Percentiles rank a stretch among this genome's conserved stretches.
Evolutionary conservation across 2,888 invertebrate genomes (phyloP).

Genomic region (Scaptomyza parva): DNA sequence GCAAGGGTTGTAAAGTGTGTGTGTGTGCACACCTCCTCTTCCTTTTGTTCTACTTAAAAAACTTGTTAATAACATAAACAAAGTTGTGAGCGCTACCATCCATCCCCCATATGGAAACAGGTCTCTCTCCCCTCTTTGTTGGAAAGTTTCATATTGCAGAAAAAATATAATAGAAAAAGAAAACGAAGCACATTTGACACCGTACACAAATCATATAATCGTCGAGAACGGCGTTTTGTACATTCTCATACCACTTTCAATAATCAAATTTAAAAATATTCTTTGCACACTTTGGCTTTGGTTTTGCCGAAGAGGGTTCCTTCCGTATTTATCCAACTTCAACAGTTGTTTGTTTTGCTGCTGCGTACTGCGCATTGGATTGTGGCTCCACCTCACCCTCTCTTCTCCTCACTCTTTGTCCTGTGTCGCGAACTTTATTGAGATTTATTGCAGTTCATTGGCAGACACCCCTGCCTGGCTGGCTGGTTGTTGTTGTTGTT

Average conservation of each 20-base stretch:
- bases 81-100: slow-evolving; percentile 63
- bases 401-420: neutral
- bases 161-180: neutral
- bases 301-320: too few relatives aligned
- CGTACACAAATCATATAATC: slow-evolving; percentile 74
- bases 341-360: slow-evolving; percentile 60
- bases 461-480: slow-evolving; percentile 35
- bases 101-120: slow-evolving; percentile 43
- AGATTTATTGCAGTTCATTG: slow-evolving; percentile 75
- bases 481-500: slow-evolving; percentile 12
- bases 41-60: slow-evolving; percentile 21
- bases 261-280: slow-evolving; percentile 77
- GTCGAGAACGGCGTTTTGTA: slow-evolving; percentile 25
- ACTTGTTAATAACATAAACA: slow-evolving; percentile 80
- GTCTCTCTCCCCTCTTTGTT: slow-evolving; percentile 4
- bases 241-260: slow-evolving; percentile 34
- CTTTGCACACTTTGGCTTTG: slow-evolving; percentile 35
- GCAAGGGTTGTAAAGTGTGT: slow-evolving; percentile 36
- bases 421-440: slow-evolving; percentile 68
- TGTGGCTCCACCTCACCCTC: slow-evolving; percentile 29
- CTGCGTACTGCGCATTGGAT: slow-evolving; percentile 46
- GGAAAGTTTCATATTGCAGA: slow-evolving; percentile 46
- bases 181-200: slow-evolving; percentile 45
- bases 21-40: neutral
- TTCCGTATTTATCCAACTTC: slow-evolving; percentile 7